Base-by-base conservation (phyloP, 2,888 invertebrate genomes). In the Pristionchus japonicus region DNA sequence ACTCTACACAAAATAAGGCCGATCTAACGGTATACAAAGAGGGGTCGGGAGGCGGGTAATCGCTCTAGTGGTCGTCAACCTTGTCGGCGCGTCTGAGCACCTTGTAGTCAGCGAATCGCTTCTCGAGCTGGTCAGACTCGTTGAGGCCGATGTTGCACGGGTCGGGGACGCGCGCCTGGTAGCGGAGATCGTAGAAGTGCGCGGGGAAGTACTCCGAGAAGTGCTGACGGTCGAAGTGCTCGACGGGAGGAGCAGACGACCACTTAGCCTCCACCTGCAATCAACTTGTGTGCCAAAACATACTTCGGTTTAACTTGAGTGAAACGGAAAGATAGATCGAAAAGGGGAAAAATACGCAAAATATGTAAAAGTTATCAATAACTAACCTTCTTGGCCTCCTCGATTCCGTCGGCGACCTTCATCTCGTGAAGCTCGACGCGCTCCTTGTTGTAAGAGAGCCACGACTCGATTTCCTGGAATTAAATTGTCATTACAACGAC, bases 171-270 rank as follows among this genome's bases (percentile, higher is more conserved):
- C 88, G 86, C 13, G 61, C 89, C 93, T 93, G 90, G 90, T 92
- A 92, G 88, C 93, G 93, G 87, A 92, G 92, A 91, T 93, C 93
- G 88, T 92, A 92, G 92, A 93, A 93, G 89, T 92, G 91, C 88
- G 90, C 90, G 74, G 92, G 92, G 91, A 92, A 92, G 87, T 92
- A 92, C 89, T 93, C 93, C 88, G 91, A 92, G 88, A 93, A 93
- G 90, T 93, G 93, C 88, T 93, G 92, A 67, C 92, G 92, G 87
- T 92, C 91, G 90, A 93, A 92, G 86, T 94, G 94, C 90, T 94
- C 94, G 52, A 94, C 92, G 88, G 94, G 94, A 83, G 94, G 94
- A 89, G 93, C 93, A 88, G 93, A 91, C 7, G 93, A 90, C 94
- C 94, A 94, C 88, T 94, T 94, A 67, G 93, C 92, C 89, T 94